phyloP scores from a whole-genome alignment of 2,888 invertebrate species.

The Synergus umbraculus region DNA sequence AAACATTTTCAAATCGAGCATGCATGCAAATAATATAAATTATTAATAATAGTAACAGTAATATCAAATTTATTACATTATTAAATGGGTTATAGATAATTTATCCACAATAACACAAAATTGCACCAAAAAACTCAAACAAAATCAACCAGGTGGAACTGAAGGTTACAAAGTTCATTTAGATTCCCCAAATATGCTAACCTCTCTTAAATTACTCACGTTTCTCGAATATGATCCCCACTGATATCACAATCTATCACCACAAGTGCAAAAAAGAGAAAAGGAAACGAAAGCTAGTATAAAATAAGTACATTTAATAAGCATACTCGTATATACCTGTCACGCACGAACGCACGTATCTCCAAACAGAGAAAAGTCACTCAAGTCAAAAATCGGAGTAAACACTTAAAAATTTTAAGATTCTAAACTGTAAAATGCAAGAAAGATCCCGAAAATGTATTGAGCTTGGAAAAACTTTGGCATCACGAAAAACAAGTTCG shows the following conservation, averaged over 20 bases:
- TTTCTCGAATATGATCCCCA: conserved; percentile 8
- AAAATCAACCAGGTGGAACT: neutral
- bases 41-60: neutral
- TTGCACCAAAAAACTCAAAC: neutral
- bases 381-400: neutral
- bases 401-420: neutral
- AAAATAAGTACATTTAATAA: conserved; percentile 10
- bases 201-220: conserved; percentile 16
- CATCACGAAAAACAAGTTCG: conserved; percentile 28
- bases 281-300: conserved; percentile 8
- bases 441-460: neutral
- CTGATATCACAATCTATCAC: conserved; percentile 22
- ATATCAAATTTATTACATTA: neutral
- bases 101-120: neutral
- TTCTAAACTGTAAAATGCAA: neutral
- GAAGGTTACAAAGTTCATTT: neutral
- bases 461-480: neutral
- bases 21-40: neutral
- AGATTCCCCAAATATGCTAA: conserved; percentile 3
- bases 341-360: conserved; percentile 29
- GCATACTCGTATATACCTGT: conserved; percentile 24
- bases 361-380: conserved; percentile 18
- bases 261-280: conserved; percentile 5
- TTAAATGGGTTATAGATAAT: neutral
- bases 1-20: neutral